Conservation (phyloP, 2,888 invertebrate species). For the Mycalesis mineus region DNA sequence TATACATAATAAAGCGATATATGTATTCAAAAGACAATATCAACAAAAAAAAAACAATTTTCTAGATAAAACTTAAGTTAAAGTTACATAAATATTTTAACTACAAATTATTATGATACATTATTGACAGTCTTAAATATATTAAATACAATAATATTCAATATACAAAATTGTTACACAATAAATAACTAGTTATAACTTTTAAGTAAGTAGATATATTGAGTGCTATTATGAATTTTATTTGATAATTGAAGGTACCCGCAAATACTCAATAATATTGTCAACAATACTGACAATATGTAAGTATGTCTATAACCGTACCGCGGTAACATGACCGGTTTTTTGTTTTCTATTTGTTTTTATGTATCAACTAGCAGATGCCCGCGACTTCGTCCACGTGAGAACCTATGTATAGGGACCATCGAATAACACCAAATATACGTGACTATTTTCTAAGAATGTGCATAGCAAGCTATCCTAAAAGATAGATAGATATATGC, state of each 20-base stretch:
- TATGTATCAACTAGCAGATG: no score
- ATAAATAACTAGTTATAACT: constrained; percentile 6
- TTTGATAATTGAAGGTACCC: neutral
- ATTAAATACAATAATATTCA: constrained; percentile 2
- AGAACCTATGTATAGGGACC: no score
- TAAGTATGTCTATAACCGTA: no score
- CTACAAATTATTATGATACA: neutral
- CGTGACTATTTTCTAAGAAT: no score
- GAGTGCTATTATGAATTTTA: neutral
- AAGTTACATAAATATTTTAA: neutral
- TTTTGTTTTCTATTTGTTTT: no score
- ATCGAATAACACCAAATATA: no score
- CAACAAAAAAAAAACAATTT: neutral
- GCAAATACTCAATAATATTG: no score
- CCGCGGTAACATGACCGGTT: no score
- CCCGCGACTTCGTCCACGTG: no score
- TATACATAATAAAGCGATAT: constrained; percentile 3
- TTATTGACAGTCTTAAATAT: constrained; percentile 5
- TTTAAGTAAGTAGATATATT: neutral
- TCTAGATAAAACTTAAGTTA: neutral
- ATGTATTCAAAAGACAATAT: constrained; percentile 3
- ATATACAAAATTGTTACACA: constrained; percentile 5
- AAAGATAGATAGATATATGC: no score
- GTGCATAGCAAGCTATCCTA: no score
- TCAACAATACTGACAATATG: no score